Evolutionary conservation across 2,113 vertebrate genomes (phyloP), one percentile per base, ranked within the genome.

Genomic region (Saccopteryx leptura): DNA sequence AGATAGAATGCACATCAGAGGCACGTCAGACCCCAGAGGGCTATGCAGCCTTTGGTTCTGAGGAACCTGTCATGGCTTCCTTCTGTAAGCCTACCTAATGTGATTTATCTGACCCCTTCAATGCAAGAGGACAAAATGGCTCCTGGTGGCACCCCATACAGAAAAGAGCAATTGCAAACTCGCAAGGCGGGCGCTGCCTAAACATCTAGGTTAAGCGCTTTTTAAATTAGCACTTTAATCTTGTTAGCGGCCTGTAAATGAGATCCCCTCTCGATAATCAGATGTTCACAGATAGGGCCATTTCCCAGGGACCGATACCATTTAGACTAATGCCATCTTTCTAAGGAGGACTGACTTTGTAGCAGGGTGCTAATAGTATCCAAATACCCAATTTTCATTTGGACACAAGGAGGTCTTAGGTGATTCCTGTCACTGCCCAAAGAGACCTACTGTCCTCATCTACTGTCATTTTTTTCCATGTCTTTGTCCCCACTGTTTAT

Each of bases 181-280:
- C 31, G 19, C n/a, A 28, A 54, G 91, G 52, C 74, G 28, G 58
- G n/a, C n/a, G 54, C 72, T 89, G 87, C 89, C 74, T 48, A 24
- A 89, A 84, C 58, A 23, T 76, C 89, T 61, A 60, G 71, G 60
- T 76, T 76, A 93, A 97, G 97, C 93, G 68, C 82, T 89, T 96
- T 94, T 79, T 48, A 96, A 94, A 95, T 87, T n/a, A 97, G 94
- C 96, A 83, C 60, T 95, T 96, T 86, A 74, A 85, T 96, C 92
- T 82, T 61, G 88, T 93, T 95, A 91, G 93, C 78, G 83, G 93
- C 84, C 93, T 96, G 72, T 87, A 92, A 86, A 94, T 69, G 93
- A 94, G 96, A 97, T 61, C 46, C 87, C 91, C 93, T 94, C 93
- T 23, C 80, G 46, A 95, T 93, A 93, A 94, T 95, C 94, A 91